Conservation (phyloP, 1,140 invertebrate species). For the Temnothorax nylanderi region DNA sequence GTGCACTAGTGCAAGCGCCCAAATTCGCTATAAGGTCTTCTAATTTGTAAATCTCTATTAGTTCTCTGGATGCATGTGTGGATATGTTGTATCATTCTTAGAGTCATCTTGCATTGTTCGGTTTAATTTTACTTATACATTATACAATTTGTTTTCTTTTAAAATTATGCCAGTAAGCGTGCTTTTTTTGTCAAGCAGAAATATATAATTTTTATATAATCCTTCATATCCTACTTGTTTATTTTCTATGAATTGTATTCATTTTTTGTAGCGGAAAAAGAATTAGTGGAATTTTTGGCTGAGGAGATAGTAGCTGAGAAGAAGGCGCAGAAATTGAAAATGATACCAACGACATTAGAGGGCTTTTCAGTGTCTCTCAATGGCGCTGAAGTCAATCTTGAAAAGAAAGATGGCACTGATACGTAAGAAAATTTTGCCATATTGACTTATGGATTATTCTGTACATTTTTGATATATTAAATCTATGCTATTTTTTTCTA, state of each 20-base stretch:
- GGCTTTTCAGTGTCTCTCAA: slow-evolving; percentile 92
- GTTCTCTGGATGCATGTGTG: not conserved
- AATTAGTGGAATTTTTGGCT: slow-evolving; percentile 93
- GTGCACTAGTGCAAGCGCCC: no score
- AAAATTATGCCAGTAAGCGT: not conserved
- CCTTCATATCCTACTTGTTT: slow-evolving; percentile 25
- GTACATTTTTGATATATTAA: not conserved
- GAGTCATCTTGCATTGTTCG: not conserved
- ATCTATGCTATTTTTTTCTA: slow-evolving; percentile 79
- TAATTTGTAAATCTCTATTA: slow-evolving; percentile 61
- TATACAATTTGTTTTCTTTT: slow-evolving; percentile 25
- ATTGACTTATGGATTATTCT: not conserved
- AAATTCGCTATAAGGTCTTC: no score
- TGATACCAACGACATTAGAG: slow-evolving; percentile 91
- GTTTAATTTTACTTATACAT: not conserved
- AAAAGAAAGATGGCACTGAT: slow-evolving; percentile 90
- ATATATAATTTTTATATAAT: slow-evolving; percentile 36
- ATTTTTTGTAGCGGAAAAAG: slow-evolving; percentile 90
- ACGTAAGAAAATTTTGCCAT: slow-evolving; percentile 86
- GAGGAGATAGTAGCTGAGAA: slow-evolving; percentile 96
- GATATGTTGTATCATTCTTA: not conserved
- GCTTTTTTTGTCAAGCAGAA: not conserved
- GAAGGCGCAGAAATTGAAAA: slow-evolving; percentile 91
- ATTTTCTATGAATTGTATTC: slow-evolving; percentile 37
- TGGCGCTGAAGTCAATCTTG: slow-evolving; percentile 92